Evolutionary conservation across 2,888 invertebrate genomes (phyloP).

Genomic region (Sesamia inferens): DNA sequence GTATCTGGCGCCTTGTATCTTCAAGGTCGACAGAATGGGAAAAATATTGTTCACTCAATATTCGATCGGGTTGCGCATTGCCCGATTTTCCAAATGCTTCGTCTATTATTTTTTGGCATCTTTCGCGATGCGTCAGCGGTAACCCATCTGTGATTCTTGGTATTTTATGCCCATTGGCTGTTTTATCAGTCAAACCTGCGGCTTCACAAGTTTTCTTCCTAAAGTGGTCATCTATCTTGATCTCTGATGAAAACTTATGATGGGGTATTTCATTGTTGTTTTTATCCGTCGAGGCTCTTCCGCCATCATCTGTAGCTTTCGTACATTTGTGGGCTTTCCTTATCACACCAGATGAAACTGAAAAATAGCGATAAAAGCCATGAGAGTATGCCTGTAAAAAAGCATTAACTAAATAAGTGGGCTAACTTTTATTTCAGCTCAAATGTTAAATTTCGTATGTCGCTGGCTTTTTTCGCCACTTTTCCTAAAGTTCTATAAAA

Average conservation of each 20-base stretch:
- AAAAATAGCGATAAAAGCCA: slow-evolving; percentile 75
- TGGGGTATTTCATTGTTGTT: not conserved
- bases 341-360: slow-evolving; percentile 65
- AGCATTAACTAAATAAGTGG: not conserved
- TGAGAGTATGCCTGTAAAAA: slow-evolving; percentile 60
- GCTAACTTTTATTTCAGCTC: not conserved
- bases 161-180: not conserved
- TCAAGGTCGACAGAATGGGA: slow-evolving; percentile 35
- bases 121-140: slow-evolving; percentile 47
- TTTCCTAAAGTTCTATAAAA: slow-evolving; percentile 48
- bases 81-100: slow-evolving; percentile 58
- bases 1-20: slow-evolving; percentile 29
- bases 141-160: not conserved
- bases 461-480: slow-evolving; percentile 72
- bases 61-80: not conserved
- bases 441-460: slow-evolving; percentile 3
- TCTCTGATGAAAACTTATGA: not conserved
- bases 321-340: slow-evolving; percentile 61
- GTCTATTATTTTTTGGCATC: slow-evolving; percentile 61
- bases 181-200: not conserved
- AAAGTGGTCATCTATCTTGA: not conserved
- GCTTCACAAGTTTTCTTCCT: not conserved
- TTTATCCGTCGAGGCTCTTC: not conserved
- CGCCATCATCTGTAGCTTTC: slow-evolving; percentile 48
- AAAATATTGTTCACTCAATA: slow-evolving; percentile 20